Percentiles rank a stretch among this genome's conserved stretches.
Evolutionary conservation across 2,888 invertebrate species (phyloP).

Genomic region (Acronicta aceris): DNA sequence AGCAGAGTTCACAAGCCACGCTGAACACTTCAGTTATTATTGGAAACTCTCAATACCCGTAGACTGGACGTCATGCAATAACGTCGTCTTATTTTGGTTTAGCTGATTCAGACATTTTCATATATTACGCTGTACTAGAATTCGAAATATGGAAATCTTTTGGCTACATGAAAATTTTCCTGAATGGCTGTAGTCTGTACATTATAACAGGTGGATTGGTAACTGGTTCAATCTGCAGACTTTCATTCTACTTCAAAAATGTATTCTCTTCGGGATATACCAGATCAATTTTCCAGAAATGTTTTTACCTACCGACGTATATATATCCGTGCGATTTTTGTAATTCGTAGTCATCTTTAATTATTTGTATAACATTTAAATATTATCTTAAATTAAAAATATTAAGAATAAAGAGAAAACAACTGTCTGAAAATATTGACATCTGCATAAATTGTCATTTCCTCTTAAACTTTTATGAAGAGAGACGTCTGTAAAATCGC

Average conservation of each 20-base stretch:
- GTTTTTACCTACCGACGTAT: not conserved
- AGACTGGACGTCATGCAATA: conserved; percentile 67
- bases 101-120: conserved; percentile 54
- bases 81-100: conserved; percentile 62
- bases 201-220: conserved; percentile 8
- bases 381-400: no score
- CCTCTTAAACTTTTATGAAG: conserved; percentile 22
- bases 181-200: conserved; percentile 3
- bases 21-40: conserved; percentile 75
- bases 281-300: not conserved
- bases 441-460: conserved; percentile 31
- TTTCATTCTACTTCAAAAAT: not conserved
- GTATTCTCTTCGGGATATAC: not conserved
- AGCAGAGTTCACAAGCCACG: conserved; percentile 61
- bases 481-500: conserved; percentile 41
- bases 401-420: not conserved
- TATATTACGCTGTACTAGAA: conserved; percentile 38
- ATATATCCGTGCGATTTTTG: no score
- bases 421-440: conserved; percentile 14
- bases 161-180: conserved; percentile 14
- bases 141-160: conserved; percentile 32
- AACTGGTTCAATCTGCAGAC: not conserved
- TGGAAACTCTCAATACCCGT: conserved; percentile 68
- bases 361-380: no score
- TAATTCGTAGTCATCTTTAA: no score